These are phyloP conservation scores for Chymomyza caudatula DNA, from an alignment of 2,888 invertebrate genomes.

Conservation along the genomic window DNA sequence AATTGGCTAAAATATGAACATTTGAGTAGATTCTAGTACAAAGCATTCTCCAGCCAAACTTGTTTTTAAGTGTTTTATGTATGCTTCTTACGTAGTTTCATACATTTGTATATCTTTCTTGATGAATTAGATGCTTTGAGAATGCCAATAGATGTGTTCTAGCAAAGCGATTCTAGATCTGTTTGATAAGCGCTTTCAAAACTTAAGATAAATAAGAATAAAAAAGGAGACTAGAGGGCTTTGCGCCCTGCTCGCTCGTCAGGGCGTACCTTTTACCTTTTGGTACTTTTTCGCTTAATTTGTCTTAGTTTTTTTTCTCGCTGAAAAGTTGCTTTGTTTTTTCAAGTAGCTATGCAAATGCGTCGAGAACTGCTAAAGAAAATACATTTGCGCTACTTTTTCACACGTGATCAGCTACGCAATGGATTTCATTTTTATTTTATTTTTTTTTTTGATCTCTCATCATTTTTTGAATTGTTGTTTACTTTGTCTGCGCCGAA, in stretches of 20 bases:
- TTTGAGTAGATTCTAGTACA: no score
- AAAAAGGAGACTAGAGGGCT: not conserved
- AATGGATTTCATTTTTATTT: conserved; percentile 45
- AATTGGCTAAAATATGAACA: no score
- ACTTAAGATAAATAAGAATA: not conserved
- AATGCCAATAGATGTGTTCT: no score
- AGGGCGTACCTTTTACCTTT: conserved; percentile 9
- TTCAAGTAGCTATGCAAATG: conserved; percentile 43
- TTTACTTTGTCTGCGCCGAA: not conserved
- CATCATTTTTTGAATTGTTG: conserved; percentile 1
- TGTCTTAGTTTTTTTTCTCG: conserved; percentile 25
- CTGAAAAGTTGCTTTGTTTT: conserved; percentile 5
- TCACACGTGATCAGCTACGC: conserved; percentile 5
- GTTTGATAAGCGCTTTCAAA: no score
- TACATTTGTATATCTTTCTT: no score
- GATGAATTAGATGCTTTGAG: no score
- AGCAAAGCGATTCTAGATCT: no score
- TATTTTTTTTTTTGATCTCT: conserved; percentile 4
- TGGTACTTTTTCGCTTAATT: conserved; percentile 29
- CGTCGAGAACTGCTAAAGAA: conserved; percentile 5
- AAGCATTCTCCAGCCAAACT: no score
- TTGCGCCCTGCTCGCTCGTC: not conserved
- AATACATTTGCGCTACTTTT: conserved; percentile 19
- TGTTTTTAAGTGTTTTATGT: no score
- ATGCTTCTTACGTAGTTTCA: no score